phyloP scores from a whole-genome alignment of 2,888 invertebrate genomes.

The Argyresthia goedartella region DNA sequence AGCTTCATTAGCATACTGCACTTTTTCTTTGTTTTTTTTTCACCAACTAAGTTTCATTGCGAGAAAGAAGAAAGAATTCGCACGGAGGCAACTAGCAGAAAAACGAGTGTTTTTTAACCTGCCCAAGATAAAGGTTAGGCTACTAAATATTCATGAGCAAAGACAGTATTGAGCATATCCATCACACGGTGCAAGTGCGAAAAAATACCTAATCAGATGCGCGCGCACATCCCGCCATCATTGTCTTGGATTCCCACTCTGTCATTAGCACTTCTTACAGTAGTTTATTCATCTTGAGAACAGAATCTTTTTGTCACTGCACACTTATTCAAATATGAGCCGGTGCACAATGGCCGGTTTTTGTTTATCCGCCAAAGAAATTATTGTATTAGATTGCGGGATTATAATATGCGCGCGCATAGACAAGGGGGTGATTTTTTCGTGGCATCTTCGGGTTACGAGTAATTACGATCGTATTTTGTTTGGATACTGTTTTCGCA shows the following conservation, averaged over 20 bases:
- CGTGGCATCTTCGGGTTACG: slow-evolving; percentile 6
- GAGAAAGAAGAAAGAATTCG: slow-evolving; percentile 32
- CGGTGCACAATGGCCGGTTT: slow-evolving; percentile 47
- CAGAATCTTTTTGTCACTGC: slow-evolving; percentile 7
- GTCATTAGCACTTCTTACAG: slow-evolving; percentile 59
- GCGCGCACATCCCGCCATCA: slow-evolving; percentile 48
- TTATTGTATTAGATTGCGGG: slow-evolving; percentile 26
- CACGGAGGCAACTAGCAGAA: slow-evolving; percentile 34
- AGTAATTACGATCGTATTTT: background rate
- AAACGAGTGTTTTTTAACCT: slow-evolving; percentile 36
- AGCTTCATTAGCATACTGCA: slow-evolving; percentile 1
- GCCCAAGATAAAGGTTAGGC: slow-evolving; percentile 25
- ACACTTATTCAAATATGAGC: slow-evolving; percentile 46
- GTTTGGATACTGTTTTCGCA: background rate
- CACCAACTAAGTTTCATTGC: background rate
- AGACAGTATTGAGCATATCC: slow-evolving; percentile 63
- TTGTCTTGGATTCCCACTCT: slow-evolving; percentile 41
- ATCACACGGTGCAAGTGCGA: slow-evolving; percentile 53
- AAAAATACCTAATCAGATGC: slow-evolving; percentile 59
- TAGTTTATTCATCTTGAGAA: slow-evolving; percentile 10
- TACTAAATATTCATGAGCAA: slow-evolving; percentile 58
- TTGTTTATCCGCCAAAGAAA: slow-evolving; percentile 56
- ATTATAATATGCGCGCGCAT: slow-evolving; percentile 23
- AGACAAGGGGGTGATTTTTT: slow-evolving; percentile 28
- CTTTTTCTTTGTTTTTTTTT: slow-evolving; percentile 16